phyloP scores from a whole-genome alignment of 92 coral and sea anemone genomes.

The Chrysogorgia sp. region DNA sequence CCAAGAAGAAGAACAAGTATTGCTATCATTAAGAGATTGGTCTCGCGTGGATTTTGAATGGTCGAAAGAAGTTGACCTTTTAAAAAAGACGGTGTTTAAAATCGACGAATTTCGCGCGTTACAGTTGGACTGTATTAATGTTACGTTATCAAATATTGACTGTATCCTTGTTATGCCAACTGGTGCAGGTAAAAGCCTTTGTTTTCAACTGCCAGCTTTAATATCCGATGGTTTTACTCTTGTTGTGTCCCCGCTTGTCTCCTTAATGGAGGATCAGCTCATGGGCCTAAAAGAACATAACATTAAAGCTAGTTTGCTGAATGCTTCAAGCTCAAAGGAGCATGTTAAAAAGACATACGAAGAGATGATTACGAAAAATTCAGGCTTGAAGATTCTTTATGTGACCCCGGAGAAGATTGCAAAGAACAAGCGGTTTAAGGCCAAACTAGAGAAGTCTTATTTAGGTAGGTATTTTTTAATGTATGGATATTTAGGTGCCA shows the following conservation, averaged over 20 bases:
- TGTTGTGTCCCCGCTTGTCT: slow-evolving; percentile 86
- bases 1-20: slow-evolving; percentile 8
- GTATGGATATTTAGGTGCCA: too few relatives aligned
- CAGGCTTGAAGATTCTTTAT: slow-evolving; percentile 79
- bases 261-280: slow-evolving; percentile 90
- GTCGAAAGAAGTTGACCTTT: slow-evolving; percentile 72
- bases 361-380: slow-evolving; percentile 76
- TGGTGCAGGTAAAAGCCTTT: slow-evolving; percentile 93
- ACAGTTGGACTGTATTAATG: slow-evolving; percentile 89
- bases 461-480: slow-evolving; percentile 67
- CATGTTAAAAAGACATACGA: slow-evolving; percentile 80
- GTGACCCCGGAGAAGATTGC: slow-evolving; percentile 99
- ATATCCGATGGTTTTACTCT: slow-evolving; percentile 79
- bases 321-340: slow-evolving; percentile 82
- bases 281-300: slow-evolving; percentile 74
- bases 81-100: slow-evolving; percentile 63
- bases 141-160: slow-evolving; percentile 78
- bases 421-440: slow-evolving; percentile 93
- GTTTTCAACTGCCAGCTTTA: slow-evolving; percentile 91
- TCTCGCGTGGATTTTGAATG: slow-evolving; percentile 64
- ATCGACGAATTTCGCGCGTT: slow-evolving; percentile 73
- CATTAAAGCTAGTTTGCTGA: slow-evolving; percentile 68
- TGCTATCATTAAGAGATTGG: slow-evolving; percentile 45
- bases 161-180: slow-evolving; percentile 96
- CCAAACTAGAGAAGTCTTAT: slow-evolving; percentile 86